Conservation (phyloP, 2,113 vertebrate genomes). For the Salvelinus sp. region DNA sequence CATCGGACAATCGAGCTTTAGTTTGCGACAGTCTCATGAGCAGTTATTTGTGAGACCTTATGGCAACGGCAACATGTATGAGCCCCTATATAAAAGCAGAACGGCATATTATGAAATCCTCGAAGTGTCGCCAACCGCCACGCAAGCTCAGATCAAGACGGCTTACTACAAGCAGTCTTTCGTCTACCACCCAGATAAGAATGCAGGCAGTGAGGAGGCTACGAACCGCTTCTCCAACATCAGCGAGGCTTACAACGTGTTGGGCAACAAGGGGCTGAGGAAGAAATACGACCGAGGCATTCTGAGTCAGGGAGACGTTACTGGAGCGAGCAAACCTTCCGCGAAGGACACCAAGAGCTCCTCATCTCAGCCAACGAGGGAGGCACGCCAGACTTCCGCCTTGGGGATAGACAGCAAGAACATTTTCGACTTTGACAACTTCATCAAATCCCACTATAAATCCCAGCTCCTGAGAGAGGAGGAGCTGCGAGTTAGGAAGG, state of each 20-base stretch:
- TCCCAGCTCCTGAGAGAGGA: constrained; percentile 81
- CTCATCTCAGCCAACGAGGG: neutral
- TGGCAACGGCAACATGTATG: constrained; percentile 7
- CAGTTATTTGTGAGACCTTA: constrained; percentile 36
- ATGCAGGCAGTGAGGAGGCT: constrained; percentile 77
- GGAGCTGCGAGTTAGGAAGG: constrained; percentile 51
- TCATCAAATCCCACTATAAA: constrained; percentile 82
- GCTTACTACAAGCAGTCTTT: constrained; percentile 90
- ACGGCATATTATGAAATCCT: constrained; percentile 84
- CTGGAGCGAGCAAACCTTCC: constrained; percentile 31
- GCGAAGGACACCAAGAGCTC: constrained; percentile 23
- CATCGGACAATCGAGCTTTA: neutral
- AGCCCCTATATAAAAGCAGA: constrained; percentile 60
- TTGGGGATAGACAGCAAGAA: neutral
- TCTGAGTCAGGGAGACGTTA: constrained; percentile 72
- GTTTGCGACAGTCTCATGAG: neutral
- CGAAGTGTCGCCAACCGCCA: constrained; percentile 70
- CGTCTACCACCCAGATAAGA: constrained; percentile 85
- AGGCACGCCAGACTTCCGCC: neutral
- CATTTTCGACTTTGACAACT: constrained; percentile 83
- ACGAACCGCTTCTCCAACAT: constrained; percentile 80
- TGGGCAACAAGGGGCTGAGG: constrained; percentile 78
- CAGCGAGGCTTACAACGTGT: constrained; percentile 83
- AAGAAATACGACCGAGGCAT: constrained; percentile 84
- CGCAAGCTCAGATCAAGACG: constrained; percentile 85